Conservation (phyloP, 2,797 vertebrate species). For the Leptoclinus maculatus region DNA sequence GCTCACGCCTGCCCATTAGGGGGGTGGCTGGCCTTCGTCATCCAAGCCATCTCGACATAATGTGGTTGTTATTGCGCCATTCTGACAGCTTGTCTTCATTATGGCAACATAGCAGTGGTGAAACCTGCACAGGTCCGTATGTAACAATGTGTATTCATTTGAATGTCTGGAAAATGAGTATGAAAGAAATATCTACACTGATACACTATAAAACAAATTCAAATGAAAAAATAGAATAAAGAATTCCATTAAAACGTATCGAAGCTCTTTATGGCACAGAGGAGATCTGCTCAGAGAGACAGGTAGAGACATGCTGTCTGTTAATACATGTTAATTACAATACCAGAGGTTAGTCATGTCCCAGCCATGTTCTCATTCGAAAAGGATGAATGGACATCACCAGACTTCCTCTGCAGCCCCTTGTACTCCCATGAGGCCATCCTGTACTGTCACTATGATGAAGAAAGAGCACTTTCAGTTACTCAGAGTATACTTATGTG, state of each 20-base stretch:
- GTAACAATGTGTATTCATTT: neutral
- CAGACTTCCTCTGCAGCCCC: neutral
- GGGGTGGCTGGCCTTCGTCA: constrained; percentile 59
- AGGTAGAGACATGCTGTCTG: constrained; percentile 34
- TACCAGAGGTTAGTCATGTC: constrained; percentile 57
- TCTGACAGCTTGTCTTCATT: constrained; percentile 28
- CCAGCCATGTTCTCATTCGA: constrained; percentile 38
- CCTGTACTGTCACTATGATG: constrained; percentile 4
- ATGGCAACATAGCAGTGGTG: neutral
- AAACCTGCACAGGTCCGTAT: neutral
- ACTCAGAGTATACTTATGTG: neutral
- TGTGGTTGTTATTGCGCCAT: constrained; percentile 39
- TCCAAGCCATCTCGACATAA: constrained; percentile 45
- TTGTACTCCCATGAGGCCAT: constrained; percentile 13
- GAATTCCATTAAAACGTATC: neutral
- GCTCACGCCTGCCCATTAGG: constrained; percentile 56
- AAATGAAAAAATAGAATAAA: neutral
- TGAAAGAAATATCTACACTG: neutral
- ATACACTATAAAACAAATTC: neutral
- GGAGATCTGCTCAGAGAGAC: constrained; percentile 12
- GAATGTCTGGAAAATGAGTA: neutral
- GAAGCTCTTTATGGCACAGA: neutral
- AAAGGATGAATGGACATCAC: constrained; percentile 42
- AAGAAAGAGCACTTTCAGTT: constrained; percentile 9
- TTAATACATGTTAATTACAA: constrained; percentile 68